Evolutionary conservation across 64 coral and sea anemone genomes (phyloP), one percentile per base, ranked within the genome.

Genomic region (Catalaphyllia jardinei): DNA sequence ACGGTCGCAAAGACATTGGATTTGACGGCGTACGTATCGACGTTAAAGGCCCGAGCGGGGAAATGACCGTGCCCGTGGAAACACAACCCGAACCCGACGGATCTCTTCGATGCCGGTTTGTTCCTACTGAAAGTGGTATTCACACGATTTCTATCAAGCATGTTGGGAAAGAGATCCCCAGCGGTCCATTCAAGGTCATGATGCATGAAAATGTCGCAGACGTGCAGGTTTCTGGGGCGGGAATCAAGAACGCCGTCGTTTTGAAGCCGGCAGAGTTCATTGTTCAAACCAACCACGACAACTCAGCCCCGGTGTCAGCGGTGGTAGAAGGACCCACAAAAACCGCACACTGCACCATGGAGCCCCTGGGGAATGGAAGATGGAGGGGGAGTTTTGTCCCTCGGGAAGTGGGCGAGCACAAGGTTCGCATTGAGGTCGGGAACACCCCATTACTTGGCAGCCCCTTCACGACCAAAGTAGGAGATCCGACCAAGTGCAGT

Each of bases 401-500:
- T 4, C 92, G 85, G 54, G 96, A 98, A 60, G 28, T 95, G 75
- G 96, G 96, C 4, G 93, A 98, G 54, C 96, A 95, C 62, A 87
- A 88, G n/a, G 81, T 98, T 17, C 87, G 87, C 9, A 78, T 98
- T 50, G 89, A 87, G 50, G 91, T 93, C 74, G 96, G 96, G 60
- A 77, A 79, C 35, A 98, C 87, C 13, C 57, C 77, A 24, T 55
- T 98, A 13, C 93, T 89, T 39, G 96, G 96, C 39, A 89, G 87
- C 27, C 96, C 96, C 0, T 98, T 95, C 72, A 88, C 60, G 27
- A 89, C 86, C 29, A 98, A 95, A 84, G 93, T 98, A 28, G 96
- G 96, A n/a, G 96, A 98, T 82, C 93, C 90, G 0, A 83, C 88
- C 31, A 91, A 95, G 63, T 85, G 81, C 35, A 85, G 22, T 42